These are phyloP conservation scores for Orchesella cincta DNA, from an alignment of 1,140 invertebrate species.

Conservation along the genomic window DNA sequence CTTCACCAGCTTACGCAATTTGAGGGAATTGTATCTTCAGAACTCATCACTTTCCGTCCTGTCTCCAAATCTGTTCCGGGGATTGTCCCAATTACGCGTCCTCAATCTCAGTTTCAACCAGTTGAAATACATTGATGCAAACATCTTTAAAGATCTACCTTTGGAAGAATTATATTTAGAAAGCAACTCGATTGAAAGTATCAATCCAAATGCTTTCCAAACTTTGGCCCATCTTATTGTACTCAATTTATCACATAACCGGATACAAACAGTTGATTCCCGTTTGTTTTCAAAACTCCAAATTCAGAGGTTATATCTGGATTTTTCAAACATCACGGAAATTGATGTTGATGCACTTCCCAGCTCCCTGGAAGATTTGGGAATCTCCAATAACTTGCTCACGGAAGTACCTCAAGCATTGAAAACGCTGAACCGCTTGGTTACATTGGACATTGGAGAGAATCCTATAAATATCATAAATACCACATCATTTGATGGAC, in stretches of 20 bases:
- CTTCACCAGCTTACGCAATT: constrained; percentile 73
- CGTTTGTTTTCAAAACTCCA: constrained; percentile 81
- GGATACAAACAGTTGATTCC: constrained; percentile 75
- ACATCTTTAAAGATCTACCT: constrained; percentile 83
- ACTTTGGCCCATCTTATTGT: constrained; percentile 84
- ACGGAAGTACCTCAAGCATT: constrained; percentile 77
- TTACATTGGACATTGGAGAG: constrained; percentile 81
- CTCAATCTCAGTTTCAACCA: constrained; percentile 82
- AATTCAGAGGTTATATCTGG: constrained; percentile 77
- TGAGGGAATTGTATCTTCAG: constrained; percentile 80
- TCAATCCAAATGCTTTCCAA: constrained; percentile 82
- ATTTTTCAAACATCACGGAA: constrained; percentile 78
- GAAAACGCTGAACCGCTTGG: constrained; percentile 59
- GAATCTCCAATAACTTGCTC: constrained; percentile 82
- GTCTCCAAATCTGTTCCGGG: constrained; percentile 76
- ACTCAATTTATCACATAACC: constrained; percentile 80
- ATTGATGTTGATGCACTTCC: constrained; percentile 81
- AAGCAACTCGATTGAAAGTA: constrained; percentile 82
- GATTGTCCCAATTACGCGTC: constrained; percentile 78
- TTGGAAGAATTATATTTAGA: constrained; percentile 83
- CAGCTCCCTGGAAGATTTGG: constrained; percentile 87
- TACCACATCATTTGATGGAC: constrained; percentile 78
- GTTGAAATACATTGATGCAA: constrained; percentile 75
- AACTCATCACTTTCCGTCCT: constrained; percentile 77
- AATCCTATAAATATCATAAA: constrained; percentile 78